Base-by-base conservation (phyloP, 2,113 vertebrate genomes). In the Spheniscus mendiculus region DNA sequence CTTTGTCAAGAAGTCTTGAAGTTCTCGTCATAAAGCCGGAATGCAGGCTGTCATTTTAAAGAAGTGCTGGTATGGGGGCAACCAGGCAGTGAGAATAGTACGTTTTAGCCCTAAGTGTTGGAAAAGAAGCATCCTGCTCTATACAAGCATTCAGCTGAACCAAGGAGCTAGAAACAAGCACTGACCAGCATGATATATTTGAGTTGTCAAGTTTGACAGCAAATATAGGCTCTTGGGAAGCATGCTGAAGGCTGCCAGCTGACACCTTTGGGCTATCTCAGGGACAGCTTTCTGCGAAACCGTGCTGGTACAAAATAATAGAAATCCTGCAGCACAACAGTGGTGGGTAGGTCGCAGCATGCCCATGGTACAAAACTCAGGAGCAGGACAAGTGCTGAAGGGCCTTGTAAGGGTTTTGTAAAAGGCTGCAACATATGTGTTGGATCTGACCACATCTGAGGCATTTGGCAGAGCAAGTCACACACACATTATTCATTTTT, bases 71-170 rank as follows among this genome's bases (percentile, higher is more conserved):
- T 17, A n/a, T 5, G 1, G 10, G 14, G 7, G 23, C 0, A 1
- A 69, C 15, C 4, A 83, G 15, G 8, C 11, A 87, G 26, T 1
- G 4, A 59, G 12, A 76, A 59, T 3, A 80, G 10, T 11, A 21
- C 0, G 0, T 14, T 18, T 59, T 29, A 72, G 6, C 12, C 29
- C 19, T 42, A 55, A 32, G 11, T 9, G 9, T 1, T 59, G 27
- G 53, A 61, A 91, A 71, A 66, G 27, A 8, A 19, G 2, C 15
- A 56, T 38, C 47, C 36, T 61, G 50, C 45, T 40, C 45, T 58
- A 13, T 27, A 32, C 42, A 88, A 85, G 15, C 12, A 58, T 70
- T 40, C 52, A 61, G 7, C 14, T 89, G 47, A 53, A 83, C 34
- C 27, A 86, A 32, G 12, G n/a, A 62, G 18, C n/a, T 16, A n/a